Conservation (phyloP, 2,113 vertebrate genomes). For the Poecilia latipinna region DNA sequence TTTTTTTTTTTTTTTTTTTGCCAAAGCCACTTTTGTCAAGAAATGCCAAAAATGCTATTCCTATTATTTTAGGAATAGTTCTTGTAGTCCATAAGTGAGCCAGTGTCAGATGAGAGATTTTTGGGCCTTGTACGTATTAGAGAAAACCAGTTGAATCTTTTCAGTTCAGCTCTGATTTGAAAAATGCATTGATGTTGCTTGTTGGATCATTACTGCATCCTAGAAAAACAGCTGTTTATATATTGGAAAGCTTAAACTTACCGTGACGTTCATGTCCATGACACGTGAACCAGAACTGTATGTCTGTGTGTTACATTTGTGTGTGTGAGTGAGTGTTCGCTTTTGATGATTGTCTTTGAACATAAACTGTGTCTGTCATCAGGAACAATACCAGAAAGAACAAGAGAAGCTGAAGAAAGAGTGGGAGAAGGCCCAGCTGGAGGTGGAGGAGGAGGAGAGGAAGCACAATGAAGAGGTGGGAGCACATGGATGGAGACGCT, state of each 20-base stretch:
- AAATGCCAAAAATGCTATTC: too few relatives aligned
- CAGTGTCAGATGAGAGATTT: too few relatives aligned
- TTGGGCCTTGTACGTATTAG: too few relatives aligned
- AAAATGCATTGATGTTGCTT: too few relatives aligned
- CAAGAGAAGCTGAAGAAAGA: slow-evolving; percentile 95
- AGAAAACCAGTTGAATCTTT: too few relatives aligned
- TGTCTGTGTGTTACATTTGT: not conserved
- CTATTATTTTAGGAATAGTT: too few relatives aligned
- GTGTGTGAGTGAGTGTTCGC: slow-evolving; percentile 1
- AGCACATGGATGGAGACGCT: not conserved
- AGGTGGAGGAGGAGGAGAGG: slow-evolving; percentile 94
- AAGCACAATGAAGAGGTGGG: slow-evolving; percentile 96
- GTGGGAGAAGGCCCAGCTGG: slow-evolving; percentile 96
- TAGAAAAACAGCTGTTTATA: not conserved
- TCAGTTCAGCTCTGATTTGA: too few relatives aligned
- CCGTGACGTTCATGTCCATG: not conserved
- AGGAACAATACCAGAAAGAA: slow-evolving; percentile 94
- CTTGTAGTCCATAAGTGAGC: too few relatives aligned
- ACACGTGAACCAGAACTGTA: not conserved
- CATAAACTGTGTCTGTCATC: slow-evolving; percentile 5
- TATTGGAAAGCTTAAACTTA: not conserved
- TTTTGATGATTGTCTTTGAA: slow-evolving; percentile 1
- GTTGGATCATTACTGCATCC: too few relatives aligned
- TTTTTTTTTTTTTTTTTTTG: too few relatives aligned
- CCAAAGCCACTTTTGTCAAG: too few relatives aligned